These are phyloP conservation scores for Lepidostoma basale DNA, from an alignment of 1,140 invertebrate species.

Conservation along the genomic window DNA sequence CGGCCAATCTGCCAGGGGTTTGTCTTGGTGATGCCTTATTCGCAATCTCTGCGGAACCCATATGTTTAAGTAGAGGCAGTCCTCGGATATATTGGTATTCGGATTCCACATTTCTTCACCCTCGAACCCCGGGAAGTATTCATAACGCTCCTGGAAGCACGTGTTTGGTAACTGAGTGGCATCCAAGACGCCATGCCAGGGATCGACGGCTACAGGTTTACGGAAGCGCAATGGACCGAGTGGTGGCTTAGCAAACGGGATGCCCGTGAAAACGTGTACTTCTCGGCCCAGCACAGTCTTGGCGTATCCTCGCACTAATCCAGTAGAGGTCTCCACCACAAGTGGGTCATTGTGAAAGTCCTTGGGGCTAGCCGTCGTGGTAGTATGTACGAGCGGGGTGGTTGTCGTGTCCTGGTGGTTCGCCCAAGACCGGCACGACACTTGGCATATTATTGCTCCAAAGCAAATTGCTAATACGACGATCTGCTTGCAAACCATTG, in stretches of 20 bases:
- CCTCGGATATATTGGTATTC: slow-evolving; percentile 90
- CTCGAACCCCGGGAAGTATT: slow-evolving; percentile 86
- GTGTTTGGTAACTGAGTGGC: slow-evolving; percentile 80
- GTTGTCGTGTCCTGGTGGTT: slow-evolving; percentile 61
- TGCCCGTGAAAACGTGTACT: slow-evolving; percentile 90
- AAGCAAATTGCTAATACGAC: slow-evolving; percentile 29
- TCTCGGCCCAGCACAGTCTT: slow-evolving; percentile 78
- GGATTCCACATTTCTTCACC: slow-evolving; percentile 97
- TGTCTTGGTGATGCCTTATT: slow-evolving; percentile 68
- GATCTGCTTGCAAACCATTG: slow-evolving; percentile 3
- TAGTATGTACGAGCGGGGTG: slow-evolving; percentile 59
- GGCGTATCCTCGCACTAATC: slow-evolving; percentile 76
- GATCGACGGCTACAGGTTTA: slow-evolving; percentile 81
- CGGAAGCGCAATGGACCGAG: slow-evolving; percentile 85
- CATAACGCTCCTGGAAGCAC: slow-evolving; percentile 85
- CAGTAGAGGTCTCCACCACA: slow-evolving; percentile 79
- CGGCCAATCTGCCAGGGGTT: slow-evolving; percentile 59
- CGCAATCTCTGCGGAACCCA: slow-evolving; percentile 84
- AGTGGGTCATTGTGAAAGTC: slow-evolving; percentile 72
- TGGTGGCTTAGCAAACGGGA: slow-evolving; percentile 94
- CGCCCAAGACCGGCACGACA: slow-evolving; percentile 55
- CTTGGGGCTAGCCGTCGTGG: slow-evolving; percentile 58
- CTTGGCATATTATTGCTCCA: slow-evolving; percentile 22
- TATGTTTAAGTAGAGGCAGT: slow-evolving; percentile 91
- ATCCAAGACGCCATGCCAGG: slow-evolving; percentile 84